phyloP scores from a whole-genome alignment of 2,113 vertebrate species.

The Actinemys pallida region DNA sequence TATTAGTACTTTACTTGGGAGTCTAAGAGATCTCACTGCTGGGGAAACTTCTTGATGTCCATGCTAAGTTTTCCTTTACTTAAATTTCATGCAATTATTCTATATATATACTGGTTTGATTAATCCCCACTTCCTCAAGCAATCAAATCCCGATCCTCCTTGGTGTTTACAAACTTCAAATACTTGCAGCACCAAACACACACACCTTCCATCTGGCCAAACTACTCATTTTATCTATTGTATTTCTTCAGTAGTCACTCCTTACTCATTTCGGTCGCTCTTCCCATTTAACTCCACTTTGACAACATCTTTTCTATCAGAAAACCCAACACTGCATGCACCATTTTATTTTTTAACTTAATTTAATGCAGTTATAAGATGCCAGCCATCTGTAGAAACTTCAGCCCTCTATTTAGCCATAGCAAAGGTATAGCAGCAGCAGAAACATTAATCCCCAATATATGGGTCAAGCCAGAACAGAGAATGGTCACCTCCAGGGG shows the following conservation, averaged over 20 bases:
- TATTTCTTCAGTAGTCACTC: not conserved
- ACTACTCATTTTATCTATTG: constrained; percentile 21
- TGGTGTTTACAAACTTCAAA: not conserved
- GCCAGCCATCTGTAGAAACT: not conserved
- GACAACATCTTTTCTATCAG: not conserved
- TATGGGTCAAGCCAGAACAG: not conserved
- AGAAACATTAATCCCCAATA: not conserved
- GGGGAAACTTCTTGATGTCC: not conserved
- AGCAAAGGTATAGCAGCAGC: not conserved
- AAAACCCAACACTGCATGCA: not conserved
- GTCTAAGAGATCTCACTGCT: constrained; percentile 18
- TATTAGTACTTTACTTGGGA: not conserved
- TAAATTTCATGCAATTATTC: constrained; percentile 28
- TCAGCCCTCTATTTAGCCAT: not conserved
- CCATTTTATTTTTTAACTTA: not conserved
- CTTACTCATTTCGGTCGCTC: not conserved
- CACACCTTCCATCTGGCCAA: constrained; percentile 3
- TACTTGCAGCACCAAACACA: not conserved
- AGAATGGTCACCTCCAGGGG: not conserved
- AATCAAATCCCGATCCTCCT: constrained; percentile 21
- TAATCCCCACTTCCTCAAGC: constrained; percentile 41
- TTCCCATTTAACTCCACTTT: not conserved
- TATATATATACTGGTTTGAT: constrained; percentile 32
- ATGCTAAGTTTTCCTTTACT: constrained; percentile 43
- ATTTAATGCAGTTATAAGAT: not conserved